Evolutionary conservation across 1,140 invertebrate genomes (phyloP).

Genomic region (Danaus melanippus): DNA sequence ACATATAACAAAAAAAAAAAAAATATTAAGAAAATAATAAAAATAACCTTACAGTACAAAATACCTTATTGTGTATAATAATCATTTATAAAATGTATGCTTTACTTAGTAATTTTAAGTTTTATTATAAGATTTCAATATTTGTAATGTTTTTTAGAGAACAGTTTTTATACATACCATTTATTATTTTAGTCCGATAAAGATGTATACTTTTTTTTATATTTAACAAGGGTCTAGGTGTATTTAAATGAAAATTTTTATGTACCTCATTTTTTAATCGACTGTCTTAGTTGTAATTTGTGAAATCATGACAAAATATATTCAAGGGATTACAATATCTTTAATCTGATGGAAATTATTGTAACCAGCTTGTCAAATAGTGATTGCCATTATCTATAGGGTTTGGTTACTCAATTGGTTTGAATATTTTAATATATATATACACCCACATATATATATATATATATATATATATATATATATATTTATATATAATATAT

Average conservation of each 20-base stretch:
- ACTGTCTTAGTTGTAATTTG: slow-evolving; percentile 30
- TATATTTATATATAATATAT: background rate
- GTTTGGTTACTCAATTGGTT: background rate
- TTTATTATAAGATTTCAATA: slow-evolving; percentile 39
- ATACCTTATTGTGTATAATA: slow-evolving; percentile 59
- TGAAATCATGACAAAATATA: too few species aligned
- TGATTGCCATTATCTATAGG: background rate
- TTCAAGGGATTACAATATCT: too few species aligned
- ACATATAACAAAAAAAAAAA: too few species aligned
- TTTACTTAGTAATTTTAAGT: slow-evolving; percentile 60
- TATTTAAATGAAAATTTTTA: slow-evolving; percentile 44
- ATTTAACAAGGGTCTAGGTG: slow-evolving; percentile 48
- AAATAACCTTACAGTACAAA: slow-evolving; percentile 67
- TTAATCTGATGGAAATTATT: background rate
- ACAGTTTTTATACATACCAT: slow-evolving; percentile 47
- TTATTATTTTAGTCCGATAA: slow-evolving; percentile 36
- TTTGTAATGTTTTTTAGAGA: slow-evolving; percentile 27
- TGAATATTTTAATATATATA: slow-evolving; percentile 2
- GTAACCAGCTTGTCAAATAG: slow-evolving; percentile 9
- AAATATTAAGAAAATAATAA: slow-evolving; percentile 12
- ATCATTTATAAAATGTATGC: slow-evolving; percentile 58
- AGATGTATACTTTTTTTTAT: slow-evolving; percentile 35
- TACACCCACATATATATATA: background rate
- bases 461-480: background rate
- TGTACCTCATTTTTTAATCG: slow-evolving; percentile 51